Conservation (phyloP, 2,797 vertebrate species). For the Chrysocyon brachyurus region DNA sequence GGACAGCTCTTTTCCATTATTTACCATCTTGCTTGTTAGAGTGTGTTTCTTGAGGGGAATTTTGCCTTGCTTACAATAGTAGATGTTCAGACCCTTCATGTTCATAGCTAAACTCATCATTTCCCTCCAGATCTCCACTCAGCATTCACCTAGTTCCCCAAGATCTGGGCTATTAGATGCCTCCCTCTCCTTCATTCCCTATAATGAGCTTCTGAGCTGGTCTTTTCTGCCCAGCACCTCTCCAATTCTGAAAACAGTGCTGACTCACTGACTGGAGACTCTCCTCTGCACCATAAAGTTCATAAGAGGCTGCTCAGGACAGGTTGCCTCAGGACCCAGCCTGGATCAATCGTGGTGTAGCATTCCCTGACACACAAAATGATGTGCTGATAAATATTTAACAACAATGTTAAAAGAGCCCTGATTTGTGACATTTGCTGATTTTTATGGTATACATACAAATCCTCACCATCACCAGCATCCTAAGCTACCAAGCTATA, state of each 20-base stretch:
- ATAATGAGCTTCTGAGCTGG: not conserved
- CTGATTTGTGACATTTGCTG: not conserved
- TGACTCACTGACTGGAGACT: not conserved
- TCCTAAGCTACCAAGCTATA: not conserved
- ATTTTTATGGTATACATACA: not conserved
- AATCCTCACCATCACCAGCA: not conserved
- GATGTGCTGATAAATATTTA: not conserved
- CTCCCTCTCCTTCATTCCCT: not conserved
- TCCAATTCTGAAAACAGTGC: not conserved
- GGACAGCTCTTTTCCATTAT: not conserved
- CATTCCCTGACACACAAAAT: not conserved
- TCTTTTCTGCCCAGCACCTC: not conserved
- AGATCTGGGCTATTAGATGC: not conserved
- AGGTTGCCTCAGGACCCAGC: not conserved
- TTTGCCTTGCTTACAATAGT: not conserved
- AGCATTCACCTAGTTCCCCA: not conserved
- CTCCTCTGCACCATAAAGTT: not conserved
- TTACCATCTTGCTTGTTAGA: not conserved
- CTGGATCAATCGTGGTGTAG: not conserved
- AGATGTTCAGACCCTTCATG: not conserved
- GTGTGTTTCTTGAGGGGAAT: not conserved
- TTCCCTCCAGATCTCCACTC: not conserved
- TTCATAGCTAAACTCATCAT: not conserved
- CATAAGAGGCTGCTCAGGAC: not conserved
- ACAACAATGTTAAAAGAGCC: not conserved